Base-by-base conservation (phyloP, 1,140 invertebrate species). In the Eurosta solidaginis region DNA sequence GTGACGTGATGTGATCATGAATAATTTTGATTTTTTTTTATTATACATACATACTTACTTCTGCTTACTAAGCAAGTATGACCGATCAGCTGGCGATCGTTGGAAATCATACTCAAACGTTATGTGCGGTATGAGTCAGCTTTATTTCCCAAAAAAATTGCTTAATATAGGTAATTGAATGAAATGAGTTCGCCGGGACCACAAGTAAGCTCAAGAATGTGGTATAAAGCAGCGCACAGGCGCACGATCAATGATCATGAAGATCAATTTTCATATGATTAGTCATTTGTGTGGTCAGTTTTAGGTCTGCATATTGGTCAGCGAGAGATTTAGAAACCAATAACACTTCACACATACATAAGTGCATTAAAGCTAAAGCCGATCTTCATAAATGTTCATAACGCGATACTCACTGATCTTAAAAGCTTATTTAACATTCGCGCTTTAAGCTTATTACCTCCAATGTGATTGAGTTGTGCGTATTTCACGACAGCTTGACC, bases 1-100 rank as follows among this genome's bases (percentile, higher is more conserved):
- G 40, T 68, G 59, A 68, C 59, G 59, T 68, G 52, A 59, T 59
- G 52, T 59, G 59, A 42, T 68, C 59, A 68, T 68, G 29, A 68
- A 40, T 68, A 42, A 9, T 68, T 68, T 40, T 33, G 45, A 17
- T 9, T n/a, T 9, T 49, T 50, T 50, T 14, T 54, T 29, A 2
- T 27, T 25, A 27, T 54, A 47, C 4, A 47, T 17, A 47, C 3
- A 47, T 14, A 47, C n/a, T 40, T 33, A 68, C 20, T 40, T 1
- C 20, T 68, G 14, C 9, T 40, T 42, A 20, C n/a, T 20, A 42
- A 3, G 33, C 4, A n/a, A 1, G 54, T 36, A n/a, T 40, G 59
- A 29, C n/a, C 1, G 33, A 20, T 68, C 59, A 68, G 33, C 59
- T 68, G 36, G n/a, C 22, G 33, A 10, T 2, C 33, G 17, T 68